Evolutionary conservation across 2,888 invertebrate genomes (phyloP).

Genomic region (Mantis religiosa): DNA sequence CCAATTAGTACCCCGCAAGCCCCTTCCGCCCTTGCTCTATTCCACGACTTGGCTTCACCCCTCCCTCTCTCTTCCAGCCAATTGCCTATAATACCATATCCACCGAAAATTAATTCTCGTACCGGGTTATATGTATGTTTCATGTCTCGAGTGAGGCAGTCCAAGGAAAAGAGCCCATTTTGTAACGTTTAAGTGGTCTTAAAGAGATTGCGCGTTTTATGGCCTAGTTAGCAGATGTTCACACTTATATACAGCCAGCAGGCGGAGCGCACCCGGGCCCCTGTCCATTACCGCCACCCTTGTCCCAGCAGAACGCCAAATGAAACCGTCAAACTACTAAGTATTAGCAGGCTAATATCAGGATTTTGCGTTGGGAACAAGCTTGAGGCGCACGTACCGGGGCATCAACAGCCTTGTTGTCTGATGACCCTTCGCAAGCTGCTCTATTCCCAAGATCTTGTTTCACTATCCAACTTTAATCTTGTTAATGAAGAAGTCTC

Average conservation of each 20-base stretch:
- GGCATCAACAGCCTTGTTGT: slow-evolving; percentile 14
- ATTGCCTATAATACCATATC: slow-evolving; percentile 30
- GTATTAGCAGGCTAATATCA: slow-evolving; percentile 30
- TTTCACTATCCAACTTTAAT: background rate
- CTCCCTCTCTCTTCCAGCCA: slow-evolving; percentile 15
- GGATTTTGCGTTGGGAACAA: slow-evolving; percentile 22
- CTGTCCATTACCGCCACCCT: slow-evolving; percentile 28
- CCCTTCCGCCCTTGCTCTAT: background rate
- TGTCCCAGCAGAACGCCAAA: slow-evolving; percentile 21
- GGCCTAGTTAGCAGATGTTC: slow-evolving; percentile 32
- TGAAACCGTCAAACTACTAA: slow-evolving; percentile 31
- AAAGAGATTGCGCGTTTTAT: slow-evolving; percentile 33
- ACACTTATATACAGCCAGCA: slow-evolving; percentile 14
- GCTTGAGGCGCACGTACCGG: background rate
- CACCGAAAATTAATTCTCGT: slow-evolving; percentile 32
- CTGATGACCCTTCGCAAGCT: slow-evolving; percentile 8
- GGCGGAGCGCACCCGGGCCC: background rate
- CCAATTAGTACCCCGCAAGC: slow-evolving; percentile 1
- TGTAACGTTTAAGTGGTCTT: slow-evolving; percentile 33
- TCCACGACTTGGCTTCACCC: background rate
- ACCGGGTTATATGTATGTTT: slow-evolving; percentile 30
- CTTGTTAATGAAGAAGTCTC: background rate
- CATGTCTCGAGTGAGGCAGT: slow-evolving; percentile 26
- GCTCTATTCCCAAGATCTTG: background rate
- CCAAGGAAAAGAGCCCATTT: slow-evolving; percentile 30